Evolutionary conservation across 2,113 vertebrate genomes (phyloP), one percentile per base, ranked within the genome.

Genomic region (Stictonetta naevosa): DNA sequence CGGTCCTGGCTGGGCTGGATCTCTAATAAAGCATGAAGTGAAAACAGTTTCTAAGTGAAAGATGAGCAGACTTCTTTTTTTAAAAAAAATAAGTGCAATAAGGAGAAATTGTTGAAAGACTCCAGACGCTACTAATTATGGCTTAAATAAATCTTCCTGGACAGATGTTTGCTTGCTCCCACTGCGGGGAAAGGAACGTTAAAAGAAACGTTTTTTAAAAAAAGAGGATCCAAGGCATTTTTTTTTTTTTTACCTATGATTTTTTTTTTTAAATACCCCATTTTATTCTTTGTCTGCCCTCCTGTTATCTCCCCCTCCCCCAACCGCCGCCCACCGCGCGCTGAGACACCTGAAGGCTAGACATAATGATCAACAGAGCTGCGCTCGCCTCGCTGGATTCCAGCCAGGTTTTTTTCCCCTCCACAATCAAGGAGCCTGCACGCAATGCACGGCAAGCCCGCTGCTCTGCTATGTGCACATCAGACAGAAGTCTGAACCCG

Each of bases 311-410:
- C 96, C 98, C 97, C 98, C 98, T 98, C 98, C 98, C 97, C 98
- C 98, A 98, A 97, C 97, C 97, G 84, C 98, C 98, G 98, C 98
- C 98, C 98, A 98, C 98, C 98, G 98, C 92, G 96, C 97, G 97
- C 98, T 94, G 97, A 99, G 98, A 99, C 99, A 99, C 99, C 99
- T 99, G 99, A 99, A 99, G 98, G 98, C 99, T 98, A 98, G 98
- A 99, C 99, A 98, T 98, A 99, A 99, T 98, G 98, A 99, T 99
- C 98, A 98, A 98, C 99, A 98, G 98, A 98, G 98, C 96, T 98
- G 97, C 98, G 97, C 96, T 98, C 98, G 98, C 98, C 98, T 98
- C 98, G 98, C 98, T 99, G 98, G 98, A 98, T 97, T 94, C 90
- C 97, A 97, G 98, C 98, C 98, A 98, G 97, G 97, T 98, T 93